These are phyloP conservation scores for Parnassius apollo DNA, from an alignment of 2,888 invertebrate species.

Conservation along the genomic window DNA sequence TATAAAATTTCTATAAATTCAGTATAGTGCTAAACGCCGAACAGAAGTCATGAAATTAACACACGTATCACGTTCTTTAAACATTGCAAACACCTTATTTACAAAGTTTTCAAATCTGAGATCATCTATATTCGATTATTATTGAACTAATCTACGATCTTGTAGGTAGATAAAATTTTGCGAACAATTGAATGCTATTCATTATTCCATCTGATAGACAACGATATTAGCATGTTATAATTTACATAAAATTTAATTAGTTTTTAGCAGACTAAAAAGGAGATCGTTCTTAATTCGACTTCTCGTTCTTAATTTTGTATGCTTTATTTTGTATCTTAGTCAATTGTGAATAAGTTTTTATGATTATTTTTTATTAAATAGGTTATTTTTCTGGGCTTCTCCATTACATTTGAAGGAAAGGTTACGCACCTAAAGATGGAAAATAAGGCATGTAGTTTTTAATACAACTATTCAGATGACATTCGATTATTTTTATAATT, in stretches of 20 bases:
- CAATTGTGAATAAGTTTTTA: too few species aligned
- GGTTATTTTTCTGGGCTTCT: too few species aligned
- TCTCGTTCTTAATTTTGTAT: too few species aligned
- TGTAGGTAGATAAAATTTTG: conserved; percentile 21
- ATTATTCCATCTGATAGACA: conserved; percentile 11
- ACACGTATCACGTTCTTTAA: conserved; percentile 23
- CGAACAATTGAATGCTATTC: conserved; percentile 9
- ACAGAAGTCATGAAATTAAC: conserved; percentile 24
- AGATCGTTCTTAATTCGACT: too few species aligned
- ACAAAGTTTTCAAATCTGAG: not conserved
- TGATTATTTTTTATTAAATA: too few species aligned
- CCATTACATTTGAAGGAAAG: too few species aligned
- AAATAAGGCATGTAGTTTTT: too few species aligned
- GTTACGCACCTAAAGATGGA: too few species aligned
- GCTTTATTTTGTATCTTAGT: too few species aligned
- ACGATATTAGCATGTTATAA: conserved; percentile 2
- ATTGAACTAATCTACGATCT: conserved; percentile 5
- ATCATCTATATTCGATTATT: conserved; percentile 7
- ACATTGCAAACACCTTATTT: conserved; percentile 11
- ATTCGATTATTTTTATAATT: too few species aligned
- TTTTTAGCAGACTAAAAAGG: not conserved
- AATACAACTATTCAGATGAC: too few species aligned
- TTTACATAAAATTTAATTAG: conserved; percentile 8
- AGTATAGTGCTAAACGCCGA: conserved; percentile 30
- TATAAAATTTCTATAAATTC: conserved; percentile 36